Base-by-base conservation (phyloP, 1,140 invertebrate genomes). In the Oryctes rhinoceros region DNA sequence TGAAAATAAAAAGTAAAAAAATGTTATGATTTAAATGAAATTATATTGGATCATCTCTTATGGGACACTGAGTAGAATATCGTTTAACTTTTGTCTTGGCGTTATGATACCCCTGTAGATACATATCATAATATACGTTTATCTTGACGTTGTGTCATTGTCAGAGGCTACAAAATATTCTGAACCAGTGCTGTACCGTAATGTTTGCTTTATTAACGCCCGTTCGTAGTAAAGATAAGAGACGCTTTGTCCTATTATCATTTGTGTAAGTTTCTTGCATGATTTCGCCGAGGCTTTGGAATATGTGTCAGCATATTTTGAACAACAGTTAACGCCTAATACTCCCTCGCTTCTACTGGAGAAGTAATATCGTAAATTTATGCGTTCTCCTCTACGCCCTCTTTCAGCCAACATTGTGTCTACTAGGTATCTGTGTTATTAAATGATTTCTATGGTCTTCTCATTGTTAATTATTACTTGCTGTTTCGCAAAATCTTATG, bases 281-380 rank as follows among this genome's bases (percentile, higher is more conserved):
- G 65, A 71, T 35, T 71, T 71, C 65, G 65, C 65, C 35, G 65
- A 71, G 24, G 65, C 65, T 71, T 30, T 71, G 65, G 20, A 71
- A 71, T 71, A 71, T 71, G 18, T 71, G 65, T 71, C 65, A 71
- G 65, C 65, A 71, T 24, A 71, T 71, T 71, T 71, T 71, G 18
- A 35, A 71, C 65, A 71, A 71, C 20, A 59, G 53, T 59, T 59
- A 59, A 15, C 15, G 65, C 65, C 65, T 71, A 71, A 71, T 9
- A 24, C 18, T 37, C 20, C 9, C 35, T 71, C 65, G 20, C 24
- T 71, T 35, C 65, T 71, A 71, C 24, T 24, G 13, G 65, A 35
- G 35, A 35, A 35, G 35, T 35, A 71, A 71, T 71, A 71, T 30
- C 7, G 35, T 71, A 4, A 62, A 62, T 62, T 20, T 1, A 44